Evolutionary conservation across 2,888 invertebrate genomes (phyloP).

Genomic region (Aleiodes testaceus): DNA sequence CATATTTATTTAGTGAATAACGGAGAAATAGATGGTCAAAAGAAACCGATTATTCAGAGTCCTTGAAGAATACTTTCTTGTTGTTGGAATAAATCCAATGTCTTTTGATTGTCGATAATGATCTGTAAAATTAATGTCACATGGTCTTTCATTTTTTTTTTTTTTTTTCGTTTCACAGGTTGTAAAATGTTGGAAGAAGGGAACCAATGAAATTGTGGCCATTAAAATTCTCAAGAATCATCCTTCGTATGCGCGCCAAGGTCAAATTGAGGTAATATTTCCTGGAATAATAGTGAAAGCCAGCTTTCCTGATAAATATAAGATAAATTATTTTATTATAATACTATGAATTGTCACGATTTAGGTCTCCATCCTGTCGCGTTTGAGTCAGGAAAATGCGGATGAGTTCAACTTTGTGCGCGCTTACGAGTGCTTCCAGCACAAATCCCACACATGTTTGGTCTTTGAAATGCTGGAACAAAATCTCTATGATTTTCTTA

Average conservation of each 20-base stretch:
- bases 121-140: neutral
- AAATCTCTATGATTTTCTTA: slow-evolving; percentile 99
- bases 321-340: neutral
- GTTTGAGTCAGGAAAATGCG: slow-evolving; percentile 96
- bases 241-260: slow-evolving; percentile 99
- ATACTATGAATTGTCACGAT: slow-evolving; percentile 30
- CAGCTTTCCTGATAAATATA: neutral
- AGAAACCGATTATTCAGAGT: no score
- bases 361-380: slow-evolving; percentile 90
- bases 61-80: no score
- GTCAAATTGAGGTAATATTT: slow-evolving; percentile 94
- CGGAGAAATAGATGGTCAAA: no score
- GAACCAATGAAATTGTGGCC: slow-evolving; percentile 99
- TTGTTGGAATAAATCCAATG: no score
- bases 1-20: no score
- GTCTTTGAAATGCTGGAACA: slow-evolving; percentile 99
- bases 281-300: neutral
- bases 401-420: slow-evolving; percentile 99
- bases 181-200: slow-evolving; percentile 99
- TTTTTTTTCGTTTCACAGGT: slow-evolving; percentile 77
- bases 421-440: slow-evolving; percentile 99
- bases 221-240: slow-evolving; percentile 99
- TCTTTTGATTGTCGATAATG: neutral
- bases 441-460: slow-evolving; percentile 99
- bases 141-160: neutral